A percentile compares a stretch with the other conserved stretches of the same genome.
Conservation (phyloP, 2,888 invertebrate species). For the Erebia palarica region DNA sequence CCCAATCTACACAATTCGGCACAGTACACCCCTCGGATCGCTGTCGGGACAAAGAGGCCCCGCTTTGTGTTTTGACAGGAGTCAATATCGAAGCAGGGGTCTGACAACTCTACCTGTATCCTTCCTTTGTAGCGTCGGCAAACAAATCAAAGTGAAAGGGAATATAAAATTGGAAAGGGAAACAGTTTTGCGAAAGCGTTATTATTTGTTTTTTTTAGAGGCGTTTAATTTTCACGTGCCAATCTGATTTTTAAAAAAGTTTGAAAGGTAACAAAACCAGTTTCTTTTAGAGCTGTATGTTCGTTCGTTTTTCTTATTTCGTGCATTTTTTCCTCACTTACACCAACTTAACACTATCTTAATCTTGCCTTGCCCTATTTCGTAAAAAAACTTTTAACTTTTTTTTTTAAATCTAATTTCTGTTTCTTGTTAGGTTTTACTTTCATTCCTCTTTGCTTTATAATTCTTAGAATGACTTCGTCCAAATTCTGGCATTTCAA, state of each 20-base stretch:
- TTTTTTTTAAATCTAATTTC: too few relatives aligned
- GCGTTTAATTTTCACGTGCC: background rate
- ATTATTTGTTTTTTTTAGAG: background rate
- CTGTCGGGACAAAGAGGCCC: slow-evolving; percentile 61
- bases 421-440: too few relatives aligned
- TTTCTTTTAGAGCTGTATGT: too few relatives aligned
- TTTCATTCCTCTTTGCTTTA: too few relatives aligned
- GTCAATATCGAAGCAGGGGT: slow-evolving; percentile 63
- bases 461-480: too few relatives aligned
- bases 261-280: too few relatives aligned
- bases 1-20: slow-evolving; percentile 45
- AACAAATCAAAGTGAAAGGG: background rate
- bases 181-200: background rate
- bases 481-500: too few relatives aligned
- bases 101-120: slow-evolving; percentile 62
- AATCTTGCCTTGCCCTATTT: too few relatives aligned
- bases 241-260: background rate
- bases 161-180: background rate
- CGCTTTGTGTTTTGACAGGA: slow-evolving; percentile 74
- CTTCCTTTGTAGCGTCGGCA: slow-evolving; percentile 13
- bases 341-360: too few relatives aligned
- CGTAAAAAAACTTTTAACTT: too few relatives aligned
- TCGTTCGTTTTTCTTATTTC: too few relatives aligned
- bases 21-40: slow-evolving; percentile 56
- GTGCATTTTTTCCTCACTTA: too few relatives aligned